Conservation (phyloP, 2,113 vertebrate genomes). For the Paramormyrops kingsleyae region DNA sequence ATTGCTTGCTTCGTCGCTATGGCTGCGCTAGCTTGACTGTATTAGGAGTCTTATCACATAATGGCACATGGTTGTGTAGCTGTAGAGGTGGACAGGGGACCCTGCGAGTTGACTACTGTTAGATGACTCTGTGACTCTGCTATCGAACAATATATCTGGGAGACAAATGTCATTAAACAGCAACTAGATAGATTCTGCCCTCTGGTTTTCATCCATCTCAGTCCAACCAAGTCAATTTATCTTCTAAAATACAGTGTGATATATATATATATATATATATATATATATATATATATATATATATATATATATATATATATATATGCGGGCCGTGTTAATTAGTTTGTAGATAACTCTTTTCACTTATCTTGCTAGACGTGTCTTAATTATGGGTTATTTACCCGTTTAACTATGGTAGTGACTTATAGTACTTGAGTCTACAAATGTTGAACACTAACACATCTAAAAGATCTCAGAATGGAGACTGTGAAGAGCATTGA, state of each 20-base stretch:
- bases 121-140: neutral
- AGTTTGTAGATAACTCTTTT: neutral
- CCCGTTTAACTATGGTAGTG: neutral
- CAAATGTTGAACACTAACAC: neutral
- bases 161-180: neutral
- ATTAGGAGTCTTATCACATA: neutral
- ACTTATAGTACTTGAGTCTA: neutral
- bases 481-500: neutral
- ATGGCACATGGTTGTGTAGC: neutral
- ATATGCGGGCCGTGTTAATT: neutral
- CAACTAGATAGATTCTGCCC: neutral
- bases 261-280: neutral
- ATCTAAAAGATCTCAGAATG: neutral
- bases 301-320: neutral
- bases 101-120: neutral
- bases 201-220: neutral
- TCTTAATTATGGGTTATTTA: neutral
- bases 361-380: neutral
- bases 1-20: neutral
- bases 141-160: neutral
- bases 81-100: neutral
- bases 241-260: neutral
- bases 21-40: neutral
- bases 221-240: neutral
- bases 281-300: neutral